A percentile compares a stretch with the other conserved stretches of the same genome.
phyloP scores from a whole-genome alignment of 2,888 invertebrate species.

The Steromphala cineraria region DNA sequence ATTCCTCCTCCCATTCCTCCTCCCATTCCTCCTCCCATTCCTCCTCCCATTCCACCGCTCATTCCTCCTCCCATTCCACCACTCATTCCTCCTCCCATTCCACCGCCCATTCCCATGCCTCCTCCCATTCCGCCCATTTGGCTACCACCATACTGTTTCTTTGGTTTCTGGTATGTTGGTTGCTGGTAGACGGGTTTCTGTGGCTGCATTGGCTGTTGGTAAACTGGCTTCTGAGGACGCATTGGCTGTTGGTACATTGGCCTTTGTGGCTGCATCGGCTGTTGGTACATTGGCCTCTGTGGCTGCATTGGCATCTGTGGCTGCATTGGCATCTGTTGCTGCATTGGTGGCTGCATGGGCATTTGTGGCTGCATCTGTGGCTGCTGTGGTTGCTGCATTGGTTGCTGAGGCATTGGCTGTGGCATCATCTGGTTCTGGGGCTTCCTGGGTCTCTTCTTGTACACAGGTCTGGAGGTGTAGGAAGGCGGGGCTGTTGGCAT shows the following conservation, averaged over 20 bases:
- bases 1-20: background rate
- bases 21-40: background rate
- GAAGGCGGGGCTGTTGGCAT: background rate
- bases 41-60: background rate
- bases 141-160: background rate
- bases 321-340: background rate
- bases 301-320: background rate
- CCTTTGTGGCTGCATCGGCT: background rate
- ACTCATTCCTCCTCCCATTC: background rate
- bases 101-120: background rate
- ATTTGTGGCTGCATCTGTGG: background rate
- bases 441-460: conserved; percentile 2
- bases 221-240: background rate
- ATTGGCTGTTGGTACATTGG: background rate
- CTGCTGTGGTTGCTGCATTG: background rate
- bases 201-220: background rate
- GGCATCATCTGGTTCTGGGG: background rate
- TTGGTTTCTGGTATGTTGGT: background rate
- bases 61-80: background rate
- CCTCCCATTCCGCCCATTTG: background rate
- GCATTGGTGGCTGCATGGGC: background rate
- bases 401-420: background rate
- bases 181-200: background rate
- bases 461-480: background rate
- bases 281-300: background rate